Evolutionary conservation across 2,797 vertebrate genomes (phyloP).

Genomic region (Pseudochaenichthys georgianus): DNA sequence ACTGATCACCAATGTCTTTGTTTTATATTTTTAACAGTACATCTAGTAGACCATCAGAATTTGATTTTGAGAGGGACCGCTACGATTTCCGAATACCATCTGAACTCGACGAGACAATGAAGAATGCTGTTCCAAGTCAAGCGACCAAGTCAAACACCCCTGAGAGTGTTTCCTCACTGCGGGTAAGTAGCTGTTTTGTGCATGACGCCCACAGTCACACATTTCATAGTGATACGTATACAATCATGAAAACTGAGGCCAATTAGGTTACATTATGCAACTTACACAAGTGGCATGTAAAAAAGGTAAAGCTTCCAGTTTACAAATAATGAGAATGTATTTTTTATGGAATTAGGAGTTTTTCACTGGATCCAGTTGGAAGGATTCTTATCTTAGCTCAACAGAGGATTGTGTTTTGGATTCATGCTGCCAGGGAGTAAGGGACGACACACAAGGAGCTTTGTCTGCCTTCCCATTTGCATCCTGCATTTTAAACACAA

Average conservation of each 20-base stretch:
- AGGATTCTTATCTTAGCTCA: too few species aligned
- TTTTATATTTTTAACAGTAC: slow-evolving; percentile 64
- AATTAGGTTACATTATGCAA: too few species aligned
- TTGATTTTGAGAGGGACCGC: slow-evolving; percentile 91
- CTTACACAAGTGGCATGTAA: too few species aligned
- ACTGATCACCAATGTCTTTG: background rate
- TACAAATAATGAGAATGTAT: background rate
- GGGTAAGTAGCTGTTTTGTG: slow-evolving; percentile 78
- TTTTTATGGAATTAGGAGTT: background rate
- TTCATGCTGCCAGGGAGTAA: too few species aligned
- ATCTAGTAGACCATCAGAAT: slow-evolving; percentile 84
- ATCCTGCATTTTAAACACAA: too few species aligned
- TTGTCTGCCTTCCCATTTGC: too few species aligned
- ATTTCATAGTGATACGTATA: background rate
- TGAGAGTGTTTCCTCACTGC: slow-evolving; percentile 88
- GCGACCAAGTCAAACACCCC: slow-evolving; percentile 80
- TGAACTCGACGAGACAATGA: slow-evolving; percentile 83
- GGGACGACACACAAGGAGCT: too few species aligned
- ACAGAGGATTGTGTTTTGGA: too few species aligned
- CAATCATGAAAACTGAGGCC: too few species aligned
- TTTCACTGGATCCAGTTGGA: too few species aligned
- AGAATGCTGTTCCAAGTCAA: slow-evolving; percentile 45
- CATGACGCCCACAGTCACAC: background rate
- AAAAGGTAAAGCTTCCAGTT: too few species aligned
- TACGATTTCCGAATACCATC: slow-evolving; percentile 93